Percentiles rank a stretch among this genome's conserved stretches.
phyloP scores from a whole-genome alignment of 2,113 vertebrate genomes.

The Ophiodon elongatus region DNA sequence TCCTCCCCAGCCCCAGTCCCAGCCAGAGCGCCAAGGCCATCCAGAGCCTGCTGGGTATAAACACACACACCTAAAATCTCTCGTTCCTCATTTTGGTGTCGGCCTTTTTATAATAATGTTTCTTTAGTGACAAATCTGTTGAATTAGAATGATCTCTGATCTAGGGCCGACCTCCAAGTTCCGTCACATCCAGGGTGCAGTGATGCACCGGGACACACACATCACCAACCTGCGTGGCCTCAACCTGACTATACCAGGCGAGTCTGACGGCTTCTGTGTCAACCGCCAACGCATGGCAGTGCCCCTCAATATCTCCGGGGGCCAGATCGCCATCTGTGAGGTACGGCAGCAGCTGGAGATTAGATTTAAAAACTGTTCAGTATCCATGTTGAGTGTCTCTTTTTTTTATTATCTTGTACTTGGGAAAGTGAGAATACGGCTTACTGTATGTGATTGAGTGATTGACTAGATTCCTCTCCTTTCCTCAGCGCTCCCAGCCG shows the following conservation, averaged over 20 bases:
- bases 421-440: not conserved
- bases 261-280: slow-evolving; percentile 92
- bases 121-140: not conserved
- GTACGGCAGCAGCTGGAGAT: slow-evolving; percentile 68
- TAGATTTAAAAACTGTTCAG: not conserved
- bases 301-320: slow-evolving; percentile 90
- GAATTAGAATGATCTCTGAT: not conserved
- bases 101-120: not conserved
- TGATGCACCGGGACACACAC: slow-evolving; percentile 92
- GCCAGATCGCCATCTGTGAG: slow-evolving; percentile 94
- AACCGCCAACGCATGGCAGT: slow-evolving; percentile 88
- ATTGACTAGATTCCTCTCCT: slow-evolving; percentile 13
- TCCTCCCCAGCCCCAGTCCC: slow-evolving; percentile 90
- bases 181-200: slow-evolving; percentile 89
- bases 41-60: slow-evolving; percentile 90
- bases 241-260: slow-evolving; percentile 94
- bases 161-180: slow-evolving; percentile 88
- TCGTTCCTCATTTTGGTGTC: not conserved
- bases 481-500: slow-evolving; percentile 87
- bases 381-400: not conserved
- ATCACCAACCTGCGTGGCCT: slow-evolving; percentile 94
- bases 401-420: not conserved
- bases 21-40: slow-evolving; percentile 90
- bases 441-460: not conserved
- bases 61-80: not conserved